These are phyloP conservation scores for Phalloptychus januarius DNA, from an alignment of 2,797 vertebrate genomes.

Conservation along the genomic window DNA sequence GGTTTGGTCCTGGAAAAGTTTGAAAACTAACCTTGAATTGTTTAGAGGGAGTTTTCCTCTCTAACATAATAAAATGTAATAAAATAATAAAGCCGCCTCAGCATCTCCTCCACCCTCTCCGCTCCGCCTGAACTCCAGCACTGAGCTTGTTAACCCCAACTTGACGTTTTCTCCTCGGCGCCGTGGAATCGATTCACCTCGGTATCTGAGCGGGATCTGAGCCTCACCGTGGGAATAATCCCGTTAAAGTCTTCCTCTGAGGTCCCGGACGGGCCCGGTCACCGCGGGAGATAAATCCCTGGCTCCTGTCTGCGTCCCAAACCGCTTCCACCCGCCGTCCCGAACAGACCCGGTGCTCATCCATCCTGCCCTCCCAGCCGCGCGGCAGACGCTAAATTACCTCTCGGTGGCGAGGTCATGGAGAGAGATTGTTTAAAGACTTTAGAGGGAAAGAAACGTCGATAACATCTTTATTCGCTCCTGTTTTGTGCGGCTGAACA, in stretches of 20 bases:
- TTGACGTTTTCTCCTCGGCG: background rate
- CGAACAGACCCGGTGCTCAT: background rate
- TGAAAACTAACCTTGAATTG: too few species aligned
- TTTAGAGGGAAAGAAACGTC: background rate
- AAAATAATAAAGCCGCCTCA: too few species aligned
- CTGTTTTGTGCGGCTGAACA: conserved; percentile 2
- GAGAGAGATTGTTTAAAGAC: conserved; percentile 8
- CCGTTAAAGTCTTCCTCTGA: conserved; percentile 4
- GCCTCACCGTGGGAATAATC: conserved; percentile 1
- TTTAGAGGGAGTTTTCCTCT: too few species aligned
- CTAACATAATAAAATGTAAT: too few species aligned
- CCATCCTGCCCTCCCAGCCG: background rate
- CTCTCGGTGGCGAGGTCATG: background rate
- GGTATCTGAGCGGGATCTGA: background rate
- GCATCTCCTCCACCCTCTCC: background rate
- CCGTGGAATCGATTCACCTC: conserved; percentile 7
- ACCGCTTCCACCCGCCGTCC: background rate
- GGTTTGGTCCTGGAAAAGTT: too few species aligned
- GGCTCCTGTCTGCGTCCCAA: background rate
- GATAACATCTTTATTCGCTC: conserved; percentile 6
- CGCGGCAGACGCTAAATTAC: background rate
- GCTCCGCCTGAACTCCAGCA: background rate
- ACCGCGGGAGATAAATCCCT: background rate
- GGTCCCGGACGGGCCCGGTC: background rate
- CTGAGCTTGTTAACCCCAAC: conserved; percentile 3